phyloP scores from a whole-genome alignment of 2,113 vertebrate genomes.

The Oplegnathus fasciatus region DNA sequence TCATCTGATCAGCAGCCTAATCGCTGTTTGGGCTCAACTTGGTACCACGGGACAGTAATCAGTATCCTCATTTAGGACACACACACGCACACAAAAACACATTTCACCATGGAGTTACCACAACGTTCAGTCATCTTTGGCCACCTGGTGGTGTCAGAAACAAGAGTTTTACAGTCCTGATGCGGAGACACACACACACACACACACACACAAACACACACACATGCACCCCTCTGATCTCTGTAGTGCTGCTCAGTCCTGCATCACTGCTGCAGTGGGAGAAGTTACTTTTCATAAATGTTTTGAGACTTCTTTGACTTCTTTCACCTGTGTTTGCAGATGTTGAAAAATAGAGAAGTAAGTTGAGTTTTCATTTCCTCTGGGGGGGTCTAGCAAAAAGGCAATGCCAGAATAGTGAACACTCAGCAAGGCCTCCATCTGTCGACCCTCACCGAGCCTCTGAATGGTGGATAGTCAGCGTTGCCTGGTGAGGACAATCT shows the following conservation, averaged over 20 bases:
- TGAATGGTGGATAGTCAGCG: slow-evolving; percentile 18
- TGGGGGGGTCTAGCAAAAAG: not conserved
- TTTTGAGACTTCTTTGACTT: not conserved
- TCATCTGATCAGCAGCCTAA: slow-evolving; percentile 67
- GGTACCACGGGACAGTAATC: slow-evolving; percentile 29
- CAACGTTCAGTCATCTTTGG: not conserved
- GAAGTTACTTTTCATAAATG: not conserved
- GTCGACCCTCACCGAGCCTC: slow-evolving; percentile 11
- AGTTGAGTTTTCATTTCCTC: not conserved
- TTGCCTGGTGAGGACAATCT: slow-evolving; percentile 3
- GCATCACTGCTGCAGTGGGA: slow-evolving; percentile 28
- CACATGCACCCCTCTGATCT: not conserved
- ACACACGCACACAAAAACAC: slow-evolving; percentile 23
- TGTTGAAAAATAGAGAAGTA: not conserved
- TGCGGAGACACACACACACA: slow-evolving; percentile 8
- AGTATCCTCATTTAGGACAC: slow-evolving; percentile 41
- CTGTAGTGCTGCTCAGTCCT: not conserved
- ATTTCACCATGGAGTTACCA: too few species aligned
- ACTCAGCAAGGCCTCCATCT: slow-evolving; percentile 22
- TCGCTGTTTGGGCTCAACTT: slow-evolving; percentile 60
- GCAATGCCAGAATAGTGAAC: not conserved
- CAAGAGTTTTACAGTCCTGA: not conserved
- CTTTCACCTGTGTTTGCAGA: not conserved
- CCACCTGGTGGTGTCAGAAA: not conserved
- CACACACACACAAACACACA: too few species aligned